Evolutionary conservation across 2,797 vertebrate genomes (phyloP).

Genomic region (Gymnothorax javanicus): DNA sequence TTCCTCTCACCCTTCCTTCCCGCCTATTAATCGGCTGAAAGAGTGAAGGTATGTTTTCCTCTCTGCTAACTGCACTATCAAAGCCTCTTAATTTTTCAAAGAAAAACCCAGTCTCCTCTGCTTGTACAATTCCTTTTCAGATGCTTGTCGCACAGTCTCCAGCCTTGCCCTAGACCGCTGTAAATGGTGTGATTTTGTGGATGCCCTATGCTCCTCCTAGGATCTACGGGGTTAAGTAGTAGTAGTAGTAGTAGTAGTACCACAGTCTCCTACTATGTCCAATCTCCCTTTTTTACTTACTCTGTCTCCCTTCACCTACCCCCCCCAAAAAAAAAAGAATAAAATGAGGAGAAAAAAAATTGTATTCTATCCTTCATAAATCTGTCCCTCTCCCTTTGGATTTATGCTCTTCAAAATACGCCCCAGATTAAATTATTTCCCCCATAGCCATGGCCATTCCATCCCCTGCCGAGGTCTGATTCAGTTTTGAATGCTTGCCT

Average conservation of each 20-base stretch:
- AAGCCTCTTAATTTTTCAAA: slow-evolving; percentile 32
- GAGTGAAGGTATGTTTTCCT: slow-evolving; percentile 31
- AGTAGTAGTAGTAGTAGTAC: too few relatives aligned
- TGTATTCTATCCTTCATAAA: background rate
- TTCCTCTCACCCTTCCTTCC: background rate
- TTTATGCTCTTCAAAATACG: background rate
- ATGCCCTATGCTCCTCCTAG: too few relatives aligned
- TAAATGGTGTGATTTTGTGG: too few relatives aligned
- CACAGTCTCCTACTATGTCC: background rate
- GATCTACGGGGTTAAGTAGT: too few relatives aligned
- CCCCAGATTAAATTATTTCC: slow-evolving; percentile 7
- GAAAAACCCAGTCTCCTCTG: slow-evolving; percentile 7
- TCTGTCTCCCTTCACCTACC: background rate
- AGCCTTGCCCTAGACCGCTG: too few relatives aligned
- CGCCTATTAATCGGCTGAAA: slow-evolving; percentile 50
- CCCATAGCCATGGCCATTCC: background rate
- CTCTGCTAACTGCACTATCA: slow-evolving; percentile 32
- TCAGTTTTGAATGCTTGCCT: background rate
- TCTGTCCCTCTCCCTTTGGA: slow-evolving; percentile 4
- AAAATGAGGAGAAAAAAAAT: background rate
- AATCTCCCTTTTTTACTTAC: background rate
- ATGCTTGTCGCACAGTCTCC: background rate
- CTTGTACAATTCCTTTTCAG: slow-evolving; percentile 31
- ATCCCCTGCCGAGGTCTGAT: background rate
- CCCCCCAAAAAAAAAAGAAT: background rate